A percentile compares a stretch with the other conserved stretches of the same genome.
These are phyloP conservation scores for Enteromius afrohamiltoni DNA, from an alignment of 2,797 vertebrate species.

Conservation along the genomic window DNA sequence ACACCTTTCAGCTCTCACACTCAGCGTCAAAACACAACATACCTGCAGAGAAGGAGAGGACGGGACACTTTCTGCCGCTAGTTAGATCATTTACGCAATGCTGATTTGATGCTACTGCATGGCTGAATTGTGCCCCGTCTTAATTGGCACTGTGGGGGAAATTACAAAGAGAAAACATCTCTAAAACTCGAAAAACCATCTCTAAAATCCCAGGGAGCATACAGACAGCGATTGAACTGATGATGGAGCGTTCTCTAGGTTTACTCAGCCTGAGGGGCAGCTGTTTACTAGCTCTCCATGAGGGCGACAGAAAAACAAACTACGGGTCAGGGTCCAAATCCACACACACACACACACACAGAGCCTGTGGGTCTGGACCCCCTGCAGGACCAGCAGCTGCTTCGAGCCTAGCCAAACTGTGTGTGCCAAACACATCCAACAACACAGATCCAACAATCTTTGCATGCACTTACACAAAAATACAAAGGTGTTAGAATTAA, in stretches of 20 bases:
- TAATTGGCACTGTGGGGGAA: not conserved
- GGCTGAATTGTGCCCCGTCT: not conserved
- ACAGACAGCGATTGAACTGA: slow-evolving; percentile 32
- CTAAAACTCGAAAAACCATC: too few relatives aligned
- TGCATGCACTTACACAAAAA: not conserved
- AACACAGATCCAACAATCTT: not conserved
- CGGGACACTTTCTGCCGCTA: not conserved
- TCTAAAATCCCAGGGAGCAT: not conserved
- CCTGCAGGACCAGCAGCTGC: slow-evolving; percentile 77
- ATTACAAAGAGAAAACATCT: not conserved
- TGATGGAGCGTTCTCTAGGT: slow-evolving; percentile 43
- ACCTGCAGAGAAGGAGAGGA: slow-evolving; percentile 31
- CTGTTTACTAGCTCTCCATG: slow-evolving; percentile 57
- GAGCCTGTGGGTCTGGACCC: slow-evolving; percentile 50
- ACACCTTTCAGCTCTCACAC: slow-evolving; percentile 54
- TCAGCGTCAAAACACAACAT: slow-evolving; percentile 31
- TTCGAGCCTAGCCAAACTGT: slow-evolving; percentile 64
- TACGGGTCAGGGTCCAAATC: slow-evolving; percentile 56
- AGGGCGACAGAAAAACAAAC: slow-evolving; percentile 60
- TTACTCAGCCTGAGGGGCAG: slow-evolving; percentile 57
- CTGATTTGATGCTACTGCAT: slow-evolving; percentile 17
- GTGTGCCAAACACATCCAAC: slow-evolving; percentile 38
- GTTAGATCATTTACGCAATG: slow-evolving; percentile 17
- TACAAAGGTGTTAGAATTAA: not conserved
- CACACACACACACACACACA: slow-evolving; percentile 28